A percentile compares a stretch with the other conserved stretches of the same genome.
Conservation (phyloP, 2,888 invertebrate genomes). For the Apamea anceps region DNA sequence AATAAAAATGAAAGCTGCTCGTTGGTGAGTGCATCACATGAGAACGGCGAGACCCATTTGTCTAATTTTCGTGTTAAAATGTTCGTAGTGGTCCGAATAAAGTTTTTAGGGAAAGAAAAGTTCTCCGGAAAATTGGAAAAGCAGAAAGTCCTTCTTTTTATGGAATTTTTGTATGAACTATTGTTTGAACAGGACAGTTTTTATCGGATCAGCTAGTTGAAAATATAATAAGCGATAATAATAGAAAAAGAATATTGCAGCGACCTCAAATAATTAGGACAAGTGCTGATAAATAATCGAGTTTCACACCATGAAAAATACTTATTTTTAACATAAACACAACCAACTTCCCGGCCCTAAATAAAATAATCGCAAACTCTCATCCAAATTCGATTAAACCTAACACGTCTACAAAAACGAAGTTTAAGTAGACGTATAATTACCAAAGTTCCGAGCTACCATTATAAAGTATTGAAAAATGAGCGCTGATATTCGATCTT, state of each 20-base stretch:
- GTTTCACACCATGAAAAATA: not conserved
- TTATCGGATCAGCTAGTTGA: not conserved
- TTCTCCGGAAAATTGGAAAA: not conserved
- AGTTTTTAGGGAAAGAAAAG: not conserved
- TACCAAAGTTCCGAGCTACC: conserved; percentile 80
- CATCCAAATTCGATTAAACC: conserved; percentile 57
- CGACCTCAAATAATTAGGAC: not conserved
- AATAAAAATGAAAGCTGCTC: not conserved
- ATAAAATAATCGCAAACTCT: conserved; percentile 37
- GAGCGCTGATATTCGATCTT: conserved; percentile 86
- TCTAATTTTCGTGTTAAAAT: too few relatives aligned
- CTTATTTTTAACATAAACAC: not conserved
- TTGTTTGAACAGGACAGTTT: not conserved
- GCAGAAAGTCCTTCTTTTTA: not conserved
- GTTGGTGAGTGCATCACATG: not conserved
- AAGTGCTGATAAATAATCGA: not conserved
- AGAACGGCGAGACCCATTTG: too few relatives aligned
- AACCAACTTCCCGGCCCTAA: conserved; percentile 2
- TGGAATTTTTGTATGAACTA: not conserved
- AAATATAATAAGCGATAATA: not conserved
- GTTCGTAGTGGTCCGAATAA: too few relatives aligned
- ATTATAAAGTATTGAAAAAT: conserved; percentile 87
- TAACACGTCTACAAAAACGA: conserved; percentile 57
- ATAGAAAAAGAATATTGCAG: not conserved
- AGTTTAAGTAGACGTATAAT: conserved; percentile 78